Base-by-base conservation (phyloP, 2,888 invertebrate genomes). In the Protodeltote pygarga region DNA sequence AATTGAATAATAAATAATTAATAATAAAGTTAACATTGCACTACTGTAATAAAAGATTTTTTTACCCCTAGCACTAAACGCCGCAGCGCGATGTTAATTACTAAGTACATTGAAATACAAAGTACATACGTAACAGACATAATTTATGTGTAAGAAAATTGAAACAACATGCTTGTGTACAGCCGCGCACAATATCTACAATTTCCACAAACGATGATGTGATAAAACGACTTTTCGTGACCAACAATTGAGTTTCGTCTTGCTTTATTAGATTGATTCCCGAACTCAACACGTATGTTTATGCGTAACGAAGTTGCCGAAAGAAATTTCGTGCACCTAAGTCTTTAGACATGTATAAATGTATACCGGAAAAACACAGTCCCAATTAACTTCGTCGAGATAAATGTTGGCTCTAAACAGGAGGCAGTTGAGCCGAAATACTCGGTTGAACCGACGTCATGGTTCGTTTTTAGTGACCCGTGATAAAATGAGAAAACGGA, bases 301-400 rank as follows among this genome's bases (percentile, higher is more conserved):
- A 48, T 53, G 49, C 45, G 50, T 46, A 59, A 65, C 58, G 53
- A 59, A 68, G 71, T 68, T 66, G 64, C 32, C 27, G 32, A 61
- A 65, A 61, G 54, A 63, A 69, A 64, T 49, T 63, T 51, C 46
- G 35, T 52, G 40, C 46, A 57, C 45, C 41, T 46, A 65, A 42
- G 49, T 60, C 47, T 40, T 48, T 54, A 50, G 66, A 65, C 64
- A 58, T 62, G 54, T 69, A 71, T 64, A 64, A 66, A 70, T 69
- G 67, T 63, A 47, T 50, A 45, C 68, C 74, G 74, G 74, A 75
- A 77, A 77, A 81, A 80, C 78, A 77, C 71, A 72, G 77, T 65
- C 72, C 76, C 83, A 88, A 86, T 87, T 87, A 86, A 85, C 79
- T 86, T 71, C 50, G 74, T 60, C 61, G 77, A 82, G 83, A 86